phyloP scores from a whole-genome alignment of 2,888 invertebrate species.

The Lomographa bimaculata region DNA sequence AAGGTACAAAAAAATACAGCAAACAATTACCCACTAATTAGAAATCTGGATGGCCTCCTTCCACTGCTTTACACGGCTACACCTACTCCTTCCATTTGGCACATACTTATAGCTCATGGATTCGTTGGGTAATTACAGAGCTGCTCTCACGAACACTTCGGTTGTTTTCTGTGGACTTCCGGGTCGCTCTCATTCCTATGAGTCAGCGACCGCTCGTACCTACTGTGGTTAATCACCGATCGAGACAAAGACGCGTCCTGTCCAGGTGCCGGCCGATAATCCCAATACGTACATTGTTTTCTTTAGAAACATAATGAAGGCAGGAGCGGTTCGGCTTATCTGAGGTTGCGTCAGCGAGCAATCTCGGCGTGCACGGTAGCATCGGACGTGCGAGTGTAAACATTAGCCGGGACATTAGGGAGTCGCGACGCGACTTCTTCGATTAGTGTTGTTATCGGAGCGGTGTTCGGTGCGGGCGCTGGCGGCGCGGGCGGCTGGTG shows the following conservation, averaged over 20 bases:
- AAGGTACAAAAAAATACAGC: too few relatives aligned
- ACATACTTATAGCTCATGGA: too few relatives aligned
- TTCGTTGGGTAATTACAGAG: too few relatives aligned
- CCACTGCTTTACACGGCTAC: too few relatives aligned
- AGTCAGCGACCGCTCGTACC: not conserved
- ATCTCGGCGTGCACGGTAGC: conserved; percentile 2
- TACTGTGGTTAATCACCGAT: not conserved
- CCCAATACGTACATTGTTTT: conserved; percentile 6
- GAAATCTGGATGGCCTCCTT: too few relatives aligned
- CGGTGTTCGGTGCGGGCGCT: too few relatives aligned
- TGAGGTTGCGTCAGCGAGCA: conserved; percentile 15
- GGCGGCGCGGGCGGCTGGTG: not conserved
- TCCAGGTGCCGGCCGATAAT: conserved; percentile 7
- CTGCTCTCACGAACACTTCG: too few relatives aligned
- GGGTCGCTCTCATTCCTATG: too few relatives aligned
- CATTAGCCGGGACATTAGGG: too few relatives aligned
- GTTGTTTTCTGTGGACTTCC: too few relatives aligned
- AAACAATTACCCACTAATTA: too few relatives aligned
- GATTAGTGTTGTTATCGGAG: not conserved
- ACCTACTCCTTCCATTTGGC: too few relatives aligned
- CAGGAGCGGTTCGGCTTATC: conserved; percentile 11
- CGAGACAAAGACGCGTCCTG: conserved; percentile 11
- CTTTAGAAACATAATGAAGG: conserved; percentile 7
- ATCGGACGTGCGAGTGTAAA: not conserved
- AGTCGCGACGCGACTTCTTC: not conserved